Conservation (phyloP, 1,140 invertebrate species). For the Penaeus vannamei region DNA sequence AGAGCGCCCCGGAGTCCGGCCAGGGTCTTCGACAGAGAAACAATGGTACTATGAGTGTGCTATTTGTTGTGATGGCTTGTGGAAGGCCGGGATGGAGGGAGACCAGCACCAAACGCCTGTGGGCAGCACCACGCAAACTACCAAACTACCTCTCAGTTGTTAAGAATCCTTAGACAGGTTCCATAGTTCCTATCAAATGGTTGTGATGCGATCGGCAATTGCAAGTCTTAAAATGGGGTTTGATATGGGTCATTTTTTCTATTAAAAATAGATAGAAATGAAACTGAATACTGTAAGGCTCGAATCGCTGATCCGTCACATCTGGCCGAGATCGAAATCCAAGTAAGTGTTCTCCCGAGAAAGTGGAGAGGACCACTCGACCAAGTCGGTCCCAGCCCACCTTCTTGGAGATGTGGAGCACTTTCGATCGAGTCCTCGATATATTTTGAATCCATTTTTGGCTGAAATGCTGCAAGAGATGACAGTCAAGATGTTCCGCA, state of each 20-base stretch:
- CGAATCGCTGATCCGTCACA: conserved; percentile 35
- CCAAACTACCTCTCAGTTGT: conserved; percentile 62
- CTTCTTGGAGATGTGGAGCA: no score
- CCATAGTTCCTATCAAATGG: conserved; percentile 59
- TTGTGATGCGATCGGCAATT: conserved; percentile 49
- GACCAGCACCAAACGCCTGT: conserved; percentile 2
- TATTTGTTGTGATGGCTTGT: conserved; percentile 58
- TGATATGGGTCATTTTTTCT: conserved; percentile 22
- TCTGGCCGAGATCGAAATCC: neutral
- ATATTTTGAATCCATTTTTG: no score
- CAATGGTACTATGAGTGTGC: conserved; percentile 62
- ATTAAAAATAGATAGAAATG: conserved; percentile 37
- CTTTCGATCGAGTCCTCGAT: no score
- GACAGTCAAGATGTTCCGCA: no score
- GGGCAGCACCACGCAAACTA: neutral
- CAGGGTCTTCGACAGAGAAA: conserved; percentile 17
- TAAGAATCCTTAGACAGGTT: conserved; percentile 57
- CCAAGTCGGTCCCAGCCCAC: no score
- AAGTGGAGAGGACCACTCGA: no score
- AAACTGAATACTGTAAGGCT: conserved; percentile 25
- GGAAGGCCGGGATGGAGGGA: conserved; percentile 18
- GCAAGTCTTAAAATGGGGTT: conserved; percentile 28
- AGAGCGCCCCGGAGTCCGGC: neutral
- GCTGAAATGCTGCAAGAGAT: no score
- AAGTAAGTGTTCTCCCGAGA: no score